Conservation (phyloP, 2,797 vertebrate genomes). For the Pseudocheirus occidentalis region DNA sequence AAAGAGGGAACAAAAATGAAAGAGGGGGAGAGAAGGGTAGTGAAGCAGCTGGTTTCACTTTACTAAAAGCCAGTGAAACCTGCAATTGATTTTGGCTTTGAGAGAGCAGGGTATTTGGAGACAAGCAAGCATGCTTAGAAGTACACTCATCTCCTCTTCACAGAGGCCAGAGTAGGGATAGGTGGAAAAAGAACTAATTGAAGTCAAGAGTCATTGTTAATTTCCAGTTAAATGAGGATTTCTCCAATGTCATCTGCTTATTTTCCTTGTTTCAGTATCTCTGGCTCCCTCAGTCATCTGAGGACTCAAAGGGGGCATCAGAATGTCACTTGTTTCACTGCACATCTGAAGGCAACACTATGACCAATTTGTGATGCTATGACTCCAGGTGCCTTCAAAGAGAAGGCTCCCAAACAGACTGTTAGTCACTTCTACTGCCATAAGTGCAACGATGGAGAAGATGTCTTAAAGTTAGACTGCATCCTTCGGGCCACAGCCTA, state of each 20-base stretch:
- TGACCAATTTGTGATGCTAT: neutral
- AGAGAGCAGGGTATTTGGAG: constrained; percentile 67
- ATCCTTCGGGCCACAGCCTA: neutral
- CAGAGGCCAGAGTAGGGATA: constrained; percentile 58
- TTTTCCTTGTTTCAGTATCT: neutral
- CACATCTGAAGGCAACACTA: neutral
- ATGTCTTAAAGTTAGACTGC: neutral
- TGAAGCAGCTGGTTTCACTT: constrained; percentile 64
- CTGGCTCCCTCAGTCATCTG: neutral
- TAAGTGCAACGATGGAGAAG: neutral
- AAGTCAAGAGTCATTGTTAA: constrained; percentile 55
- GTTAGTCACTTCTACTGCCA: neutral
- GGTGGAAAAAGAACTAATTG: constrained; percentile 62
- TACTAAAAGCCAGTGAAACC: constrained; percentile 75
- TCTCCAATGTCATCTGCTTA: neutral
- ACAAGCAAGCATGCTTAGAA: constrained; percentile 61
- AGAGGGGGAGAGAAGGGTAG: constrained; percentile 52
- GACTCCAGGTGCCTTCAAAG: neutral
- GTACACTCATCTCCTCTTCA: constrained; percentile 57
- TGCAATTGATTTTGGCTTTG: constrained; percentile 72
- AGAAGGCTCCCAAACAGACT: neutral
- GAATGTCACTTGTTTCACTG: neutral
- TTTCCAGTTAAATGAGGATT: neutral
- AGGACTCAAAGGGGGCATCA: neutral
- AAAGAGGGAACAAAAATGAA: constrained; percentile 50